Conservation (phyloP, 2,888 invertebrate species). For the Diaphora mendica region DNA sequence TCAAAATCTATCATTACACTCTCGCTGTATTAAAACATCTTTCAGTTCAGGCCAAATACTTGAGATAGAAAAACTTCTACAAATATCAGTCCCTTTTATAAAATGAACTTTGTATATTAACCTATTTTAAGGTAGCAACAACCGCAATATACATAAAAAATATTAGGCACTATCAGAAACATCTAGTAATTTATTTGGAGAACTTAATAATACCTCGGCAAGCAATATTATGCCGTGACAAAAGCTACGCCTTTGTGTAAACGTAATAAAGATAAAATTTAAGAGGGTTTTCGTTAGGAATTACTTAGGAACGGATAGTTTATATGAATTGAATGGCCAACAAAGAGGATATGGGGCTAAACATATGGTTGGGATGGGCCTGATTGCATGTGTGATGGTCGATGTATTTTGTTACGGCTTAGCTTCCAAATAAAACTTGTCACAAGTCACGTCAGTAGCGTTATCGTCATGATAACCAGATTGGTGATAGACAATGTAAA, state of each 20-base stretch:
- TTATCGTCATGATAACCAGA: not conserved
- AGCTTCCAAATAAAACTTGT: not conserved
- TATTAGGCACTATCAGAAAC: slow-evolving; percentile 35
- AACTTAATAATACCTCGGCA: slow-evolving; percentile 44
- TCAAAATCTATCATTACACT: not conserved
- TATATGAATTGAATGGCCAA: slow-evolving; percentile 42
- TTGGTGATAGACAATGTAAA: not conserved
- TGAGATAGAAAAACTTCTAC: not conserved
- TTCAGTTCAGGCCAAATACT: not conserved
- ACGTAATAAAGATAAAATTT: slow-evolving; percentile 60
- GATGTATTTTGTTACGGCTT: not conserved
- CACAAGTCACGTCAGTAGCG: not conserved
- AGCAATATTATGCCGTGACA: slow-evolving; percentile 42
- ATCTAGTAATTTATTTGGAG: slow-evolving; percentile 45
- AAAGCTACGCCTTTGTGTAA: slow-evolving; percentile 52
- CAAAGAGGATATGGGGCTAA: slow-evolving; percentile 32
- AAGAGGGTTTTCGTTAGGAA: slow-evolving; percentile 48
- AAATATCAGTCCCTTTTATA: not conserved
- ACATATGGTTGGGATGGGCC: slow-evolving; percentile 21
- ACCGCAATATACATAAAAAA: slow-evolving; percentile 31
- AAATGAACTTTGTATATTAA: not conserved
- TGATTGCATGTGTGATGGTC: slow-evolving; percentile 16
- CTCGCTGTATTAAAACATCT: too few species aligned
- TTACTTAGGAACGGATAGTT: slow-evolving; percentile 48
- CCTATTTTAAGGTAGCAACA: slow-evolving; percentile 10